Percentiles rank a stretch among this genome's conserved stretches.
Conservation (phyloP, 1,140 invertebrate genomes). For the Drosophila tropicalis region DNA sequence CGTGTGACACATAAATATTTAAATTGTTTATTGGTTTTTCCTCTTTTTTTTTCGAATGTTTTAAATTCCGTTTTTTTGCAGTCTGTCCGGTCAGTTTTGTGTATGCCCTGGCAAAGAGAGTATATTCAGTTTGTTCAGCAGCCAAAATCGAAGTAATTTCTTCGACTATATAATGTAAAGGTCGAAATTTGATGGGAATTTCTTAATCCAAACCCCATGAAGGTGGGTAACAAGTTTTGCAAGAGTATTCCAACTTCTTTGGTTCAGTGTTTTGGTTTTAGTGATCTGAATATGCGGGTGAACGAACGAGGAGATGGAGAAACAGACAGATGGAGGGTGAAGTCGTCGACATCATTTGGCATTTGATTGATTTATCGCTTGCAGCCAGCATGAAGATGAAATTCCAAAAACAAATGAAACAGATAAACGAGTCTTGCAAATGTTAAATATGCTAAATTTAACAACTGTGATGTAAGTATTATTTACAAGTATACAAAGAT, state of each 20-base stretch:
- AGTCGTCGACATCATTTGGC: slow-evolving; percentile 7
- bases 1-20: slow-evolving; percentile 31
- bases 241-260: slow-evolving; percentile 2
- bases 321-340: not conserved
- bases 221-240: not conserved
- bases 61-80: slow-evolving; percentile 20
- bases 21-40: slow-evolving; percentile 31
- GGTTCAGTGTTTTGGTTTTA: not conserved
- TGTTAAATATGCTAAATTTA: not conserved
- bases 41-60: slow-evolving; percentile 13
- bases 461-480: not conserved
- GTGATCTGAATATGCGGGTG: slow-evolving; percentile 40
- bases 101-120: no score
- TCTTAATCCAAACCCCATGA: no score
- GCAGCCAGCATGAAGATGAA: slow-evolving; percentile 11
- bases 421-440: not conserved
- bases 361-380: slow-evolving; percentile 15
- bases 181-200: no score
- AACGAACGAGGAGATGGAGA: not conserved
- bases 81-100: not conserved
- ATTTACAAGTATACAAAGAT: not conserved
- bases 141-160: no score
- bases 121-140: no score
- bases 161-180: no score
- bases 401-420: not conserved